Conservation (phyloP, 2,888 invertebrate genomes). For the Apotomis capreana region DNA sequence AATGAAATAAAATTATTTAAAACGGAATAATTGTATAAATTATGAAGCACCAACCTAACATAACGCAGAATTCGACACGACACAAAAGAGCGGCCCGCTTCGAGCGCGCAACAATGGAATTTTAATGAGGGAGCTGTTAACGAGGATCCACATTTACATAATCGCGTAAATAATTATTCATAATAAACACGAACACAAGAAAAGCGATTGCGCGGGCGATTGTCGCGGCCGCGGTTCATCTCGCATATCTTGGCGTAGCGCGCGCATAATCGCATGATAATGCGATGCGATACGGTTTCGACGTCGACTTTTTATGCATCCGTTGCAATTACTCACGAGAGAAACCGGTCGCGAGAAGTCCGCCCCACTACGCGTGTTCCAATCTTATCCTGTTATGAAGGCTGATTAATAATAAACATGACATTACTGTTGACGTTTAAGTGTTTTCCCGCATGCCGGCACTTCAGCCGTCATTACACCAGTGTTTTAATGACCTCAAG, state of each 20-base stretch:
- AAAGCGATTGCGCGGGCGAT: constrained; percentile 55
- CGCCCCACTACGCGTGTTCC: constrained; percentile 44
- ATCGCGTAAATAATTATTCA: constrained; percentile 76
- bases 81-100: constrained; percentile 66
- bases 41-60: constrained; percentile 44
- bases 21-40: constrained; percentile 40
- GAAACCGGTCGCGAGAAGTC: constrained; percentile 56
- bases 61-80: constrained; percentile 61
- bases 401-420: constrained; percentile 41
- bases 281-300: constrained; percentile 54
- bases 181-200: constrained; percentile 69
- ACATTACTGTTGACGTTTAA: constrained; percentile 10
- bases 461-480: neutral
- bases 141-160: constrained; percentile 74
- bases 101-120: constrained; percentile 73
- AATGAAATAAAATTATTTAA: constrained; percentile 42
- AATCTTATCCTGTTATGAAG: constrained; percentile 53
- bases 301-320: constrained; percentile 54
- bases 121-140: constrained; percentile 75
- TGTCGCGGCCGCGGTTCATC: constrained; percentile 55
- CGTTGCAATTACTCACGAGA: constrained; percentile 53
- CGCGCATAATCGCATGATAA: constrained; percentile 59
- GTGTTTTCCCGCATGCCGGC: constrained; percentile 15
- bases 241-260: constrained; percentile 52
- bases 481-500: constrained; percentile 4